Percentiles rank a stretch among this genome's conserved stretches.
Evolutionary conservation across 2,113 vertebrate genomes (phyloP).

Genomic region (Anseranas semipalmata): DNA sequence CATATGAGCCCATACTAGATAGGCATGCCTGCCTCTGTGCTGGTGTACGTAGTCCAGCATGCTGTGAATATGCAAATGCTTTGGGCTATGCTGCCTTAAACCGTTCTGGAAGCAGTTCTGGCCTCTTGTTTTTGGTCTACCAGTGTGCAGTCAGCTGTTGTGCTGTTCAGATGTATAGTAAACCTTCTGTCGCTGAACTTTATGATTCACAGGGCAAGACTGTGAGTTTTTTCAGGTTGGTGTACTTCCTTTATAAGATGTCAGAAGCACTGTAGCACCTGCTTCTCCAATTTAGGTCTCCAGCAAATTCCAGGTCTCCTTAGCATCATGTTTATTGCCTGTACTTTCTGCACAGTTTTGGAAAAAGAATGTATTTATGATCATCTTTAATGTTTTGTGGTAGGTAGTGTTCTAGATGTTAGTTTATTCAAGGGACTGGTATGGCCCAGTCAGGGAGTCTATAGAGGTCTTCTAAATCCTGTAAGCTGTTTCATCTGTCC

Average conservation of each 20-base stretch:
- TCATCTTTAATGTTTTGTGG: not conserved
- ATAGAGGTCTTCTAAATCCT: not conserved
- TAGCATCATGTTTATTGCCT: not conserved
- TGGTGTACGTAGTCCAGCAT: not conserved
- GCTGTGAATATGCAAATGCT: not conserved
- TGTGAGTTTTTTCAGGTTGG: not conserved
- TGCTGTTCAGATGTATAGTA: not conserved
- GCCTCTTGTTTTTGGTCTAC: not conserved
- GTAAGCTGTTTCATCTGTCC: not conserved
- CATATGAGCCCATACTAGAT: not conserved
- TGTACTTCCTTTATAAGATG: not conserved
- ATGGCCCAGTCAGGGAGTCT: not conserved
- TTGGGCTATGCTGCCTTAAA: not conserved
- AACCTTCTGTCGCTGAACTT: not conserved
- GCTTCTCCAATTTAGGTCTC: not conserved
- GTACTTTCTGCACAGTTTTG: not conserved
- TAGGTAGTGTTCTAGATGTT: not conserved
- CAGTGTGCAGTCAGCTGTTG: not conserved
- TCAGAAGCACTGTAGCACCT: not conserved
- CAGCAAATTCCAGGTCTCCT: not conserved
- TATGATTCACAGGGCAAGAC: not conserved
- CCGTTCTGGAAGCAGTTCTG: not conserved
- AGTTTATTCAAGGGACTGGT: not conserved
- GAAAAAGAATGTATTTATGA: not conserved
- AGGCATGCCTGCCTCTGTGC: not conserved